phyloP scores from a whole-genome alignment of 2,797 vertebrate species.

The Hemitrygon akajei region DNA sequence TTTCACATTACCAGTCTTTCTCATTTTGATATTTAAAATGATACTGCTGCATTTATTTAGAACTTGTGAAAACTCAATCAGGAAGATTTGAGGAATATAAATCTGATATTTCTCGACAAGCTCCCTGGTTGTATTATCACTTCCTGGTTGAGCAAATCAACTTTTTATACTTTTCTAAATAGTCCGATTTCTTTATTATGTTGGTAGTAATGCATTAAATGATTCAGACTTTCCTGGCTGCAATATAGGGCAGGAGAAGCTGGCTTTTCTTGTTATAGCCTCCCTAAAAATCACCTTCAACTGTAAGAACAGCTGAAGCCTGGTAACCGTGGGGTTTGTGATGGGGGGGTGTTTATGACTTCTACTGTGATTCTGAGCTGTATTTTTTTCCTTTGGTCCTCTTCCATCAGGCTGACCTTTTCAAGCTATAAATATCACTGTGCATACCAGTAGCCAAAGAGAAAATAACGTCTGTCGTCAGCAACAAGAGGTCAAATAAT shows the following conservation, averaged over 20 bases:
- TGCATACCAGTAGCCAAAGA: background rate
- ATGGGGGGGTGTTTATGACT: background rate
- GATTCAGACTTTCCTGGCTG: background rate
- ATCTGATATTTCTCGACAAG: constrained; percentile 9
- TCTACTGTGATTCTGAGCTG: background rate
- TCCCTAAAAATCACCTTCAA: background rate
- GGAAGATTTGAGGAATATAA: background rate
- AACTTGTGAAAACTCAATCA: background rate
- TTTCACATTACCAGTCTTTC: background rate
- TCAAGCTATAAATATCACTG: constrained; percentile 26
- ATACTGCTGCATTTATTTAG: background rate
- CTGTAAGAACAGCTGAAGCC: background rate
- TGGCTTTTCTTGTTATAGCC: background rate
- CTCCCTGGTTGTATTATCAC: constrained; percentile 39
- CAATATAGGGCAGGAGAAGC: background rate
- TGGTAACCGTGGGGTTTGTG: background rate
- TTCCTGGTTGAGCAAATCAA: background rate
- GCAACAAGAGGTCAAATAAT: constrained; percentile 10
- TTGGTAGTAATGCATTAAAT: background rate
- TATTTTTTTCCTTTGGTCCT: background rate
- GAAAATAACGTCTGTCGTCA: constrained; percentile 21
- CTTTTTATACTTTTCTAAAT: background rate
- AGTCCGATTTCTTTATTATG: background rate
- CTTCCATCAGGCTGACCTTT: constrained; percentile 20
- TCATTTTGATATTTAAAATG: background rate